Percentiles rank a stretch among this genome's conserved stretches.
Evolutionary conservation across 30 jellyfish, hydroid and myxozoan genomes (phyloP).

Genomic region (Aurelia sp.): DNA sequence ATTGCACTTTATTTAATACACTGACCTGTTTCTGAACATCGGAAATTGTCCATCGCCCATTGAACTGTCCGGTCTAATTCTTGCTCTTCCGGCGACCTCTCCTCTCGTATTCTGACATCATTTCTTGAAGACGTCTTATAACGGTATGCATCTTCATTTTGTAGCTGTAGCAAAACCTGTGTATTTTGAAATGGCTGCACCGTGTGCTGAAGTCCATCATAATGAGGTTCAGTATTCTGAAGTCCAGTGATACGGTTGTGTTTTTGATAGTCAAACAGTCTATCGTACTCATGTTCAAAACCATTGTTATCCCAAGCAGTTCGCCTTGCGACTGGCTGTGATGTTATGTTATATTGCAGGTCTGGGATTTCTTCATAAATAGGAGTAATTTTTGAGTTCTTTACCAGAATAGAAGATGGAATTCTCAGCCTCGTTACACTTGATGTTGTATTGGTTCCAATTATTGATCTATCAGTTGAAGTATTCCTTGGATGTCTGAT

Average conservation of each 20-base stretch:
- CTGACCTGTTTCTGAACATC: constrained; percentile 58
- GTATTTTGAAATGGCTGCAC: no score
- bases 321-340: constrained; percentile 4
- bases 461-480: neutral
- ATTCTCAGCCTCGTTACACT: constrained; percentile 15
- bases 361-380: constrained; percentile 53
- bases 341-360: neutral
- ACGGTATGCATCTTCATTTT: no score
- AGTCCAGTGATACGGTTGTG: no score
- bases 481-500: neutral
- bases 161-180: no score
- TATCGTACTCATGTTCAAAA: neutral
- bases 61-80: constrained; percentile 50
- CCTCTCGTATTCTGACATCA: no score
- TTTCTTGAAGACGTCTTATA: no score
- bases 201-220: no score
- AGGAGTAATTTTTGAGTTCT: constrained; percentile 36
- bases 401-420: constrained; percentile 35
- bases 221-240: no score
- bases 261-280: constrained; percentile 4
- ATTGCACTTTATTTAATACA: no score
- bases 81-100: constrained; percentile 42
- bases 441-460: neutral
- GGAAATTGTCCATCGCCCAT: constrained; percentile 72
- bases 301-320: constrained; percentile 13